Evolutionary conservation across 2,888 invertebrate genomes (phyloP), one percentile per base, ranked within the genome.

Genomic region (Hydroisotoma schaefferi): DNA sequence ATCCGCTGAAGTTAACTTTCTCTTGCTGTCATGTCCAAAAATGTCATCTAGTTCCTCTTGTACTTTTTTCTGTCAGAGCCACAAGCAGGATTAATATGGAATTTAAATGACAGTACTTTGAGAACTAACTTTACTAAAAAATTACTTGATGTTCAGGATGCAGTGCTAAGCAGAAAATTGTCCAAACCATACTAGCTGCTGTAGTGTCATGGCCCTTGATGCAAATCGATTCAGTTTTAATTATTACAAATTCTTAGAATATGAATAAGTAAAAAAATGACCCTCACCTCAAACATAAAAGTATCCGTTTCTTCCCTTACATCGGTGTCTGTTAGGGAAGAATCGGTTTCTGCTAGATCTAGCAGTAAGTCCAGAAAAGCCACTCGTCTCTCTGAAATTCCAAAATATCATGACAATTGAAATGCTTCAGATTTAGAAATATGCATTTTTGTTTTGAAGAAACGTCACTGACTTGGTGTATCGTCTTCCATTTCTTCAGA

Each of bases 11-110:
- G 78, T 77, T 1, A 79, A 74, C 5, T 76, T 74, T 40, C 79
- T 74, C n/a, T 77, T 75, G 44, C 67, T 70, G 22, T 63, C 54
- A 33, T 76, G 75, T 64, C 78, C 78, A 69, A 80, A 78, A 33
- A 81, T 75, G 3, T 63, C 61, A 51, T 79, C 77, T 51, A 81
- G 43, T 73, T 81, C 81, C 25, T 77, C 75, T 37, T 80, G 78
- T 1, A 80, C 75, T 66, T 77, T 77, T 53, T 75, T 71, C 75
- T 73, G 61, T 23, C 47, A 25, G 6, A 6, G 5, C 29, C 2
- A 23, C n/a, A 8, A 43, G n/a, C n/a, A n/a, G n/a, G n/a, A n/a
- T n/a, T n/a, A n/a, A n/a, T n/a, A n/a, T n/a, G n/a, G n/a, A n/a
- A n/a, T n/a, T n/a, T n/a, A n/a, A n/a, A n/a, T n/a, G n/a, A n/a